A percentile compares a stretch with the other conserved stretches of the same genome.
Conservation (phyloP, 2,113 vertebrate genomes). For the Rhinolophus ferrumequinum region DNA sequence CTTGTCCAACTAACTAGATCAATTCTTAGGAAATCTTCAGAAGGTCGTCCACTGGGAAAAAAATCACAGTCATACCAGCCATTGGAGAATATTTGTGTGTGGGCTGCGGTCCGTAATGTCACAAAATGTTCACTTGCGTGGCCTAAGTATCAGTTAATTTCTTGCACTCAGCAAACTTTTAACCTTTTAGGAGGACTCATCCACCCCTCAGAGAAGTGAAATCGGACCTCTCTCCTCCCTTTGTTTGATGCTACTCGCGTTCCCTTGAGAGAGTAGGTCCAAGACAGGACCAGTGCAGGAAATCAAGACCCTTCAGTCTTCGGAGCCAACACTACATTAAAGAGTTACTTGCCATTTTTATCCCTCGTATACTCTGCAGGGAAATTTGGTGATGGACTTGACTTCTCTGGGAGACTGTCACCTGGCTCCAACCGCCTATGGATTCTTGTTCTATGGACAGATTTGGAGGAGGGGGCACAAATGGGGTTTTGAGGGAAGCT, state of each 20-base stretch:
- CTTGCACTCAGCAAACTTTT: not conserved
- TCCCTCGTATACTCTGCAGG: not conserved
- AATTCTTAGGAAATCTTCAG: conserved; percentile 24
- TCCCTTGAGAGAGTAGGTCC: not conserved
- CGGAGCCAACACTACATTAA: not conserved
- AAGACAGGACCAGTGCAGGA: not conserved
- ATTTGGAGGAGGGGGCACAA: not conserved
- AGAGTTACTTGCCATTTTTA: not conserved
- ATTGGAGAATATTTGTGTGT: not conserved
- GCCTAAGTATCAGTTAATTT: not conserved
- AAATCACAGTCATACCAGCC: not conserved
- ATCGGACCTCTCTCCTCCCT: not conserved
- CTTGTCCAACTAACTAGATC: not conserved
- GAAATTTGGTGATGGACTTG: not conserved
- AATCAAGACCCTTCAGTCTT: not conserved
- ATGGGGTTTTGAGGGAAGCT: not conserved
- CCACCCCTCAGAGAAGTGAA: not conserved
- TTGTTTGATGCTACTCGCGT: not conserved
- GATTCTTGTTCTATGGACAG: not conserved
- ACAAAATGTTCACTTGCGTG: not conserved
- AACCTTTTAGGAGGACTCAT: not conserved
- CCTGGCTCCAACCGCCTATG: too few relatives aligned
- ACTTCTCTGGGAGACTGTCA: not conserved
- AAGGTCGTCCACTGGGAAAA: not conserved
- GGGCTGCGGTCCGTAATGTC: not conserved